Conservation (phyloP, 1,140 invertebrate genomes). For the Drosophila albomicans region DNA sequence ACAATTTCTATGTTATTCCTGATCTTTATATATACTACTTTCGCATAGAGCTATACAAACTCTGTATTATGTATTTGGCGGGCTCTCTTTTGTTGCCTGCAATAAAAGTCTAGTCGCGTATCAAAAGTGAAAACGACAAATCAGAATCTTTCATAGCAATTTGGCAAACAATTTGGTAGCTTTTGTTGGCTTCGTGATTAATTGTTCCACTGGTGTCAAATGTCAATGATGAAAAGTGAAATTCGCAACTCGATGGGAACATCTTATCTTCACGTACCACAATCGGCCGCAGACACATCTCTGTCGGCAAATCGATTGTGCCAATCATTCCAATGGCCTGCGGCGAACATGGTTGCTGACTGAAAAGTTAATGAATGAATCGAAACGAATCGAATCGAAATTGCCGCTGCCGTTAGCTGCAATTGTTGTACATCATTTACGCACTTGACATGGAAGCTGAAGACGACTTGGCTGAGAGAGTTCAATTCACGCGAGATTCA, state of each 20-base stretch:
- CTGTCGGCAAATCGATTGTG: conserved; percentile 63
- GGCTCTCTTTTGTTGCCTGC: not conserved
- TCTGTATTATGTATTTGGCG: not conserved
- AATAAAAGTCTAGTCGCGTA: conserved; percentile 28
- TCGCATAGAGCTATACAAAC: not conserved
- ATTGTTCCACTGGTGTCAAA: conserved; percentile 66
- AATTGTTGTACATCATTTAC: conserved; percentile 60
- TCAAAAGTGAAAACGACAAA: conserved; percentile 24
- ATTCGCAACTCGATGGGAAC: conserved; percentile 46
- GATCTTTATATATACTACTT: conserved; percentile 3
- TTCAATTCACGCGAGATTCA: conserved; percentile 18
- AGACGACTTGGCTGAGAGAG: conserved; percentile 11
- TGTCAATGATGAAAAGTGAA: conserved; percentile 73
- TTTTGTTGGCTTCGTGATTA: conserved; percentile 54
- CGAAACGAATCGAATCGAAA: conserved; percentile 36
- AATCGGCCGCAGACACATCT: conserved; percentile 11
- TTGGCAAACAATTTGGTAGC: conserved; percentile 1
- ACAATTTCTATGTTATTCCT: conserved; percentile 24
- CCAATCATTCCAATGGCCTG: conserved; percentile 70
- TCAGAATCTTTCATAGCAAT: conserved; percentile 18
- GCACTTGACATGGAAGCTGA: conserved; percentile 48
- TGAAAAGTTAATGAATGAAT: conserved; percentile 67
- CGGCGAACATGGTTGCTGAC: conserved; percentile 53
- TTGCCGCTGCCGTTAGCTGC: conserved; percentile 46
- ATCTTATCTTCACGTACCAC: conserved; percentile 14